phyloP scores from a whole-genome alignment of 2,113 vertebrate species.

The Brachionichthys hirsutus region DNA sequence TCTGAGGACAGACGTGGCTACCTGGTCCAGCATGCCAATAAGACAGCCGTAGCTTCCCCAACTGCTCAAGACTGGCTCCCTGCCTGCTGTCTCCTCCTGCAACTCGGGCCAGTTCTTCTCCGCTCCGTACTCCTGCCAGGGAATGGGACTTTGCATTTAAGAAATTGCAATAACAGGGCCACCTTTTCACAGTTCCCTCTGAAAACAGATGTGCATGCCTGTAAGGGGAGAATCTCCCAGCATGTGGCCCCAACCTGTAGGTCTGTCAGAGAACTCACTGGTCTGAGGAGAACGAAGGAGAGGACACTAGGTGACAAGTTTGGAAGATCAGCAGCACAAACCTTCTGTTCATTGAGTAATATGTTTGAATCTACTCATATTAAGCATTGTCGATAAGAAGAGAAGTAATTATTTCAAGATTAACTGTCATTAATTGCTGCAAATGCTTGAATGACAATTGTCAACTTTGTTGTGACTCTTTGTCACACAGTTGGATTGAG shows the following conservation, averaged over 20 bases:
- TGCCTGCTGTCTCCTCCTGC: conserved; percentile 83
- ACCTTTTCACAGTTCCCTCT: conserved; percentile 54
- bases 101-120: conserved; percentile 81
- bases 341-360: conserved; percentile 51
- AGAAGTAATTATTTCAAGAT: conserved; percentile 45
- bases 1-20: conserved; percentile 86
- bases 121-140: conserved; percentile 72
- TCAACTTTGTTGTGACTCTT: conserved; percentile 53
- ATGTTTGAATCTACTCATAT: conserved; percentile 21
- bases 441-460: conserved; percentile 55
- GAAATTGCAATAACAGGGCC: conserved; percentile 66
- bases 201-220: conserved; percentile 81
- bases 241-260: conserved; percentile 73
- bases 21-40: conserved; percentile 94
- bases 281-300: conserved; percentile 71
- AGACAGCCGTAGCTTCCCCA: conserved; percentile 83
- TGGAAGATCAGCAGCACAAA: conserved; percentile 41
- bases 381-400: conserved; percentile 1
- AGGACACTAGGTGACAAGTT: conserved; percentile 52
- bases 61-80: conserved; percentile 86
- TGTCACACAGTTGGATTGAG: too few species aligned
- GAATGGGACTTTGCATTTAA: conserved; percentile 65
- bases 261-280: conserved; percentile 76
- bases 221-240: conserved; percentile 63
- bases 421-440: conserved; percentile 48